Base-by-base conservation (phyloP, 2,888 invertebrate species). In the Pseudococcus jackbeardsleyi region DNA sequence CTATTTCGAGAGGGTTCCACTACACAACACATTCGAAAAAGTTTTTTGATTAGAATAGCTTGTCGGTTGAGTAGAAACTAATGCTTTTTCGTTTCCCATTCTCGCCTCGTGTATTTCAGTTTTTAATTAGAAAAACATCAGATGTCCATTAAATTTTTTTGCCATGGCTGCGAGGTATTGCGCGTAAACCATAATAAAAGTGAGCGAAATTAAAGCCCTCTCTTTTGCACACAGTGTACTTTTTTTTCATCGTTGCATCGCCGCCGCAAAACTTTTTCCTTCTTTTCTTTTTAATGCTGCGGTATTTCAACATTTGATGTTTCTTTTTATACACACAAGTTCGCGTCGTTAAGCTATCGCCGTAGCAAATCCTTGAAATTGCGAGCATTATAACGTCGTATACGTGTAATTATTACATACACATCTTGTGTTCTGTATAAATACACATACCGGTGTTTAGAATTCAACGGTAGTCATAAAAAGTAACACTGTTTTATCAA, bases 51-150 rank as follows among this genome's bases (percentile, higher is more conserved):
- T 72, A 72, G 68, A 72, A 72, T 33, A 33, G 68, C 68, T 26
- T 33, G 68, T 72, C 68, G 68, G 68, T 72, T 72, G 33, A 72
- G 33, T 72, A 72, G 33, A 33, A 72, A 72, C 22, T 72, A 72
- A 72, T 72, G 68, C 68, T 72, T 72, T 72, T 59, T n/a, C 68
- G 68, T 12, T 72, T 72, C 26, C 15, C 68, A 50, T 17, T 33
- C 26, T 33, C 26, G 26, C 22, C 1, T 59, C 59, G 59, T 48
- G 26, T 26, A 84, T 48, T 84, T 46, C 5, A 84, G 50, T 84
- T 84, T 84, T 84, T 84, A 84, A 84, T 84, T 84, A 84, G 50
- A 84, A 84, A 84, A 84, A 84, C 84, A 84, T 84, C 84, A 50
- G 50, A 84, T 84, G 84, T 84, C 84, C 84, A 84, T 84, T 84